Evolutionary conservation across 2,113 vertebrate genomes (phyloP), one percentile per base, ranked within the genome.

Genomic region (Sorex fumeus): DNA sequence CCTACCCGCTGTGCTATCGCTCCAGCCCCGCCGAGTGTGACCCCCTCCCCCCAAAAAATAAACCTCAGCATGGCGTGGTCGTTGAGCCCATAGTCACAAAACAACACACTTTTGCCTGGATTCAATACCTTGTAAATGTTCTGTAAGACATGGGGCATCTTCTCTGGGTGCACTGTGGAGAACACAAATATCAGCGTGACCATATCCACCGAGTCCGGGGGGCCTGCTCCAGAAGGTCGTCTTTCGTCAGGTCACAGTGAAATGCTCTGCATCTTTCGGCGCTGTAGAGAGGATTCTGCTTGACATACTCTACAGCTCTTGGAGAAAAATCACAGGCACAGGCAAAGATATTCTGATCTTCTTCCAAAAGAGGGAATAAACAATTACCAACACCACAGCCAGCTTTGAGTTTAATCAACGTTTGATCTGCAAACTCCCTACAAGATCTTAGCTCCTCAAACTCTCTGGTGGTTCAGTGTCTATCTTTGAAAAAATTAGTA

Each of bases 271-370:
- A 99, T 87, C 98, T 98, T 88, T 98, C 97, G 0, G 97, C 8
- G 87, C 95, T 93, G 95, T 98, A 99, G 6, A 98, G 96, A 85
- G 98, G 96, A 91, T 99, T 99, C 98, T 98, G 96, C 99, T 99
- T 99, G 84, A 99, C 98, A 96, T 99, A 99, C 21, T 99, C 98
- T 32, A 99, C 98, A 62, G 99, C 99, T 97, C 99, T 97, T 40
- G 99, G 99, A 84, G 99, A 99, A 96, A 99, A 99, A 97, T 99
- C 99, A 97, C 99, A 99, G 77, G 99, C 99, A 50, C 99, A 99
- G 9, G 98, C 98, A 94, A 99, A 99, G 92, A 99, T 97, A 96
- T 98, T 98, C 79, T 94, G 96, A 91, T 99, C 99, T 13, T 99
- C 99, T 97, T 99, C 98, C 76, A 99, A 97, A 84, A 99, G 98